phyloP scores from a whole-genome alignment of 2,113 vertebrate species.

The Dicrurus megarhynchus region DNA sequence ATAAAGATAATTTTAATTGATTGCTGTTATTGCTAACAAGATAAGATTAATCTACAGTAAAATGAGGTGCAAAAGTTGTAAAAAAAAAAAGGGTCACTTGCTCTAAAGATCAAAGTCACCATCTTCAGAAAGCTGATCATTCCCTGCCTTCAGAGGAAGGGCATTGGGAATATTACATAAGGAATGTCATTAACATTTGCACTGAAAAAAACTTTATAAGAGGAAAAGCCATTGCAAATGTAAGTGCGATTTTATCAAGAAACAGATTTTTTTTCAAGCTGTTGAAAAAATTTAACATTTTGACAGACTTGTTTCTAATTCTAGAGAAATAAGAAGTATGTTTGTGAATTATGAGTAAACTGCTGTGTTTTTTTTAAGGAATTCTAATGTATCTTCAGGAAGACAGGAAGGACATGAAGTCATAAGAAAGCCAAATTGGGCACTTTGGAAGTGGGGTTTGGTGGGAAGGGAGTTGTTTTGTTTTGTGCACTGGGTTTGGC shows the following conservation, averaged over 20 bases:
- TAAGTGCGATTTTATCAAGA: background rate
- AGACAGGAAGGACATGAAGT: background rate
- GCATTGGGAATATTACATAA: background rate
- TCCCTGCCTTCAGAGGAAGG: background rate
- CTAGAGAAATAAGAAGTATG: background rate
- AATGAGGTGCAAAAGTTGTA: background rate
- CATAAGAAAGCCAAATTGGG: background rate
- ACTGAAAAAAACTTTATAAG: background rate
- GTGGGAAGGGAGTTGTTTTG: background rate
- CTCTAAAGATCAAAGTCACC: background rate
- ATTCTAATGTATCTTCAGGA: background rate
- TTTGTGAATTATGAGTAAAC: background rate
- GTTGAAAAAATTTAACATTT: background rate
- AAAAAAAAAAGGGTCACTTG: background rate
- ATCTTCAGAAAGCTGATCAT: background rate
- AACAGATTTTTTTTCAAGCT: background rate
- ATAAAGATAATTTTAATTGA: background rate
- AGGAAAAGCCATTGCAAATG: background rate
- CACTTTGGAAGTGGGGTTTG: background rate
- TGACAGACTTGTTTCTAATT: background rate
- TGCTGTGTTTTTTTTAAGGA: background rate
- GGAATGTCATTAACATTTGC: background rate
- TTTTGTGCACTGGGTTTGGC: background rate
- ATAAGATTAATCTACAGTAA: background rate
- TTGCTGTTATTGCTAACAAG: background rate